Conservation (phyloP, 1,140 invertebrate genomes). For the Drusus annulatus region DNA sequence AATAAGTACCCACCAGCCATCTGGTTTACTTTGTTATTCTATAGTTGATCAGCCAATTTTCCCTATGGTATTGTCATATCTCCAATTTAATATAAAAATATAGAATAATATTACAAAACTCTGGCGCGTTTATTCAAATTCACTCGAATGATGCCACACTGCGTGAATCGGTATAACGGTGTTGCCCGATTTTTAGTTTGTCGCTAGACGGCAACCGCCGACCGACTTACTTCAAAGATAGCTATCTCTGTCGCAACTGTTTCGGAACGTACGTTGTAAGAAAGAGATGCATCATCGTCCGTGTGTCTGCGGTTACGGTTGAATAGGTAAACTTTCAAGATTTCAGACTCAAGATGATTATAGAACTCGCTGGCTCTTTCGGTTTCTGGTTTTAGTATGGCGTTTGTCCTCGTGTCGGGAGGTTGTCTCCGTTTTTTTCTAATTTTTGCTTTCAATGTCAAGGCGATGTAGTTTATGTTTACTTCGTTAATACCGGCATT, state of each 20-base stretch:
- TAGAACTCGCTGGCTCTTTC: slow-evolving; percentile 20
- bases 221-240: background rate
- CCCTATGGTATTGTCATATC: no score
- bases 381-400: slow-evolving; percentile 34
- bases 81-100: no score
- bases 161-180: slow-evolving; percentile 37
- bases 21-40: background rate
- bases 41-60: background rate
- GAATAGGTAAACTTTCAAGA: slow-evolving; percentile 40
- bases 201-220: background rate
- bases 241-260: background rate
- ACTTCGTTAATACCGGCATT: background rate
- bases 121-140: slow-evolving; percentile 25
- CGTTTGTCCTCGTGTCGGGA: background rate
- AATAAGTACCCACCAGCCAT: background rate
- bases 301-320: slow-evolving; percentile 7
- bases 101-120: background rate
- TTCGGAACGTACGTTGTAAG: background rate
- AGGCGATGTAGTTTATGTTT: slow-evolving; percentile 34
- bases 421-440: slow-evolving; percentile 9
- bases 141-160: slow-evolving; percentile 23
- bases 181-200: slow-evolving; percentile 37
- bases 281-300: background rate
- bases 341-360: slow-evolving; percentile 48
- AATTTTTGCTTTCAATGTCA: slow-evolving; percentile 25